Conservation (phyloP, 53 echinoderm and acorn worm genomes). For the Paracentrotus lividus region DNA sequence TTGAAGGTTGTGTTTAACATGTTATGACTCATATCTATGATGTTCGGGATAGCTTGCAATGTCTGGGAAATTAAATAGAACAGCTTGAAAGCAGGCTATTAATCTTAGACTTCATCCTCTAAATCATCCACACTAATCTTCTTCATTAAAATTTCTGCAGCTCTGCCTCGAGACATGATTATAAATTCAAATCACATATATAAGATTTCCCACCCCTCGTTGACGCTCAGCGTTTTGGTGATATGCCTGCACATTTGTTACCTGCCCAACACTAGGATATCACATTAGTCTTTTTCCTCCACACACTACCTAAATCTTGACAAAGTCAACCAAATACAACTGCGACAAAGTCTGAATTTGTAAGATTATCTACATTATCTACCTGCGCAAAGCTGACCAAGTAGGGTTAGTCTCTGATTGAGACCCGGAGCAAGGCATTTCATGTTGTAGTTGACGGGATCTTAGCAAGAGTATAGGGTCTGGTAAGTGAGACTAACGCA, state of each 20-base stretch:
- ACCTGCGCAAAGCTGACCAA: neutral
- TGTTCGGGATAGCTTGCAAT: too few relatives aligned
- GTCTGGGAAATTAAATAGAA: neutral
- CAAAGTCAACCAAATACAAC: neutral
- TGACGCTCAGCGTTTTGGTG: neutral
- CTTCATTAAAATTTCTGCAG: neutral
- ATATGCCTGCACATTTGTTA: neutral
- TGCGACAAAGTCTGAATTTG: neutral
- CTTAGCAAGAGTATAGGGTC: neutral
- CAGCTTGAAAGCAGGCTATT: conserved; percentile 1
- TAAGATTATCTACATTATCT: neutral
- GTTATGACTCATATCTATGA: too few relatives aligned
- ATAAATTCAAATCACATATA: conserved; percentile 49
- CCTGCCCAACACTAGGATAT: neutral
- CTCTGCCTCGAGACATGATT: conserved; percentile 22
- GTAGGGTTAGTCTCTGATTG: neutral
- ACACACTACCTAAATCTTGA: neutral
- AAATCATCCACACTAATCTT: neutral
- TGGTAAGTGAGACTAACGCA: neutral
- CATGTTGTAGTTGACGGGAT: neutral
- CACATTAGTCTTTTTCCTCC: neutral
- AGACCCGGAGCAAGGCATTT: neutral
- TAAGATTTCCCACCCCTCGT: neutral
- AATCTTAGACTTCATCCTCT: neutral
- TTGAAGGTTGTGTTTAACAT: too few relatives aligned